A percentile compares a stretch with the other conserved stretches of the same genome.
These are phyloP conservation scores for Desmophyllum pertusum DNA, from an alignment of 92 coral and sea anemone genomes.

Conservation along the genomic window DNA sequence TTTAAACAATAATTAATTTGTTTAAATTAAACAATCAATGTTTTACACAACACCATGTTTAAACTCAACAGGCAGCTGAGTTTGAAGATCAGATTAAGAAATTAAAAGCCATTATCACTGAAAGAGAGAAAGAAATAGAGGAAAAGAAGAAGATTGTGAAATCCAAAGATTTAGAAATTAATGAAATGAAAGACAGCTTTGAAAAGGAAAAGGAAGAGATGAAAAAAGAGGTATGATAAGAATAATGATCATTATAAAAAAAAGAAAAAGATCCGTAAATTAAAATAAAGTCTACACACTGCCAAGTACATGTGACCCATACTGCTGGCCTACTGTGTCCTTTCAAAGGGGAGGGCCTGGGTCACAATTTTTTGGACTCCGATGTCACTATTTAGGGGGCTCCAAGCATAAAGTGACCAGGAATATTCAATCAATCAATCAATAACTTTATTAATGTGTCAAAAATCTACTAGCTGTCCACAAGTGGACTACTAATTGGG, in stretches of 20 bases:
- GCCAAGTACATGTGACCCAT: too few species aligned
- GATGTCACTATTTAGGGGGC: too few species aligned
- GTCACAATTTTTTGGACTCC: too few species aligned
- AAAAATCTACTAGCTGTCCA: too few species aligned
- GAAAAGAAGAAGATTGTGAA: constrained; percentile 45
- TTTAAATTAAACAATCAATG: not conserved
- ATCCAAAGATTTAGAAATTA: constrained; percentile 44
- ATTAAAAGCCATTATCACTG: constrained; percentile 45
- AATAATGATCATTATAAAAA: not conserved
- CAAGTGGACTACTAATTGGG: too few species aligned
- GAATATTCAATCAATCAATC: too few species aligned
- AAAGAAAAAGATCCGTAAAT: too few species aligned
- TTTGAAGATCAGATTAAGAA: constrained; percentile 49
- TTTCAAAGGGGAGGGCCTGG: too few species aligned
- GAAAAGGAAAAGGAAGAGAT: constrained; percentile 52
- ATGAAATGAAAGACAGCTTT: constrained; percentile 48
- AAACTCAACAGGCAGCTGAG: constrained; percentile 47
- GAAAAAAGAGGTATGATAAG: constrained; percentile 51
- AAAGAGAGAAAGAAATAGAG: constrained; percentile 58
- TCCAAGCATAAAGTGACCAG: too few species aligned
- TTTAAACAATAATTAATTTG: too few species aligned
- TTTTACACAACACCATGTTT: not conserved
- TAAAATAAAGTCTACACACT: too few species aligned
- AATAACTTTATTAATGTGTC: too few species aligned
- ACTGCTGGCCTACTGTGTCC: not conserved